Base-by-base conservation (phyloP, 2,113 vertebrate species). In the Phalacrocorax pelagicus region DNA sequence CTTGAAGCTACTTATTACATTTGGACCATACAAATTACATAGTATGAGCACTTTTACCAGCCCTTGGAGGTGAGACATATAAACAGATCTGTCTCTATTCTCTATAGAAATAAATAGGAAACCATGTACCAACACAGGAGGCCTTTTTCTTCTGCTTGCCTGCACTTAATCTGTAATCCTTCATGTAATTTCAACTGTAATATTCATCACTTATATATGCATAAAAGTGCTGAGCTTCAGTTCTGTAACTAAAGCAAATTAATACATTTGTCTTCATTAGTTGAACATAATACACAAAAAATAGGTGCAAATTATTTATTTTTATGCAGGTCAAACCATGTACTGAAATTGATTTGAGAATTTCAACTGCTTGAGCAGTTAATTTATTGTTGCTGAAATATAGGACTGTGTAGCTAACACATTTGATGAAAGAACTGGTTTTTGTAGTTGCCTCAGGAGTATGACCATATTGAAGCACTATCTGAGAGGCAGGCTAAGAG, bases 261-360 rank as follows among this genome's bases (percentile, higher is more conserved):
- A 97, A 97, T 96, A 81, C 87, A 97, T 98, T 97, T 96, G 46
- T 98, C 97, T 98, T 97, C 89, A 97, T 98, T 98, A 95, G 86
- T 17, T 94, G 75, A 95, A 97, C 75, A 94, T 92, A 96, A 95
- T 96, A 44, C 69, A 82, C 58, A 92, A 97, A 95, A 90, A 97
- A 91, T 75, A 61, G 34, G 72, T 92, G 63, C 11, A 96, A 95
- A 96, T 97, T 94, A 95, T 96, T 96, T 97, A 95, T 98, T 94
- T 94, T 97, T 92, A 82, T 97, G 40, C 79, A 90, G 92, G 92
- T 97, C 96, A 97, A 95, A 46, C 19, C 27, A 89, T 77, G 46
- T 94, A 89, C 96, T 97, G 95, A 94, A 98, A 97, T 49, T 62
- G 67, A 94, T 96, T 93, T 73, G 58, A 92, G 75, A 96, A 97